Percentiles rank a stretch among this genome's conserved stretches.
These are phyloP conservation scores for Mastacembelus armatus DNA, from an alignment of 2,797 vertebrate species.

Conservation along the genomic window DNA sequence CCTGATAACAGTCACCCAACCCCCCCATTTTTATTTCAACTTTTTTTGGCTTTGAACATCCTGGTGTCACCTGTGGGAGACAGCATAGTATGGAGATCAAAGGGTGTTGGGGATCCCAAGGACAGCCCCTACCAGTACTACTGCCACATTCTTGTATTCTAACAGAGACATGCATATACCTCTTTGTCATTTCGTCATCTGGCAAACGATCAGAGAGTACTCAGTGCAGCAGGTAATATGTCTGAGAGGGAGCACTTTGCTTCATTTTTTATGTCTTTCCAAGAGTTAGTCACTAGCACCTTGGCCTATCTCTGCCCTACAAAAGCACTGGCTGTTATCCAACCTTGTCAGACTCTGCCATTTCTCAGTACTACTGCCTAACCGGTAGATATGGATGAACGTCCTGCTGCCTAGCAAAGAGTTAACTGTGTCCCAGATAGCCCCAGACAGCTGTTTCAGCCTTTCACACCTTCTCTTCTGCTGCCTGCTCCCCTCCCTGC, in stretches of 20 bases:
- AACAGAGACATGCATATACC: constrained; percentile 32
- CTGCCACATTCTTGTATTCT: constrained; percentile 30
- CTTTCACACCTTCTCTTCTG: constrained; percentile 73
- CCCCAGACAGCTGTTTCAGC: constrained; percentile 77
- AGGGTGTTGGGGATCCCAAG: constrained; percentile 43
- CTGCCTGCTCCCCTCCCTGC: constrained; percentile 78
- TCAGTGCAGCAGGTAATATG: constrained; percentile 62
- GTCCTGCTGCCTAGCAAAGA: constrained; percentile 48
- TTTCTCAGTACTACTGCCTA: constrained; percentile 38
- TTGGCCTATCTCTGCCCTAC: constrained; percentile 53
- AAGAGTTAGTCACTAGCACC: constrained; percentile 63
- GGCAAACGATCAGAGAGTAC: constrained; percentile 74
- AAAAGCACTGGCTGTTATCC: constrained; percentile 60
- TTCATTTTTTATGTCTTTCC: constrained; percentile 74
- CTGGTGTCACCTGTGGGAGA: constrained; percentile 44
- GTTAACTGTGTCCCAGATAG: constrained; percentile 77
- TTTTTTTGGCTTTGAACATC: constrained; percentile 23
- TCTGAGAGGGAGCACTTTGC: constrained; percentile 46
- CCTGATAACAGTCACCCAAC: constrained; percentile 35
- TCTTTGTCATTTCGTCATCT: constrained; percentile 77
- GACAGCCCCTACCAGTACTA: constrained; percentile 45
- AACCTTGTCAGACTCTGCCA: constrained; percentile 50
- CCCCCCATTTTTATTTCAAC: constrained; percentile 1
- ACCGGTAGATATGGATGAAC: constrained; percentile 32
- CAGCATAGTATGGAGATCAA: constrained; percentile 61